Evolutionary conservation across 2,888 invertebrate species (phyloP).

Genomic region (Salticus scenicus): DNA sequence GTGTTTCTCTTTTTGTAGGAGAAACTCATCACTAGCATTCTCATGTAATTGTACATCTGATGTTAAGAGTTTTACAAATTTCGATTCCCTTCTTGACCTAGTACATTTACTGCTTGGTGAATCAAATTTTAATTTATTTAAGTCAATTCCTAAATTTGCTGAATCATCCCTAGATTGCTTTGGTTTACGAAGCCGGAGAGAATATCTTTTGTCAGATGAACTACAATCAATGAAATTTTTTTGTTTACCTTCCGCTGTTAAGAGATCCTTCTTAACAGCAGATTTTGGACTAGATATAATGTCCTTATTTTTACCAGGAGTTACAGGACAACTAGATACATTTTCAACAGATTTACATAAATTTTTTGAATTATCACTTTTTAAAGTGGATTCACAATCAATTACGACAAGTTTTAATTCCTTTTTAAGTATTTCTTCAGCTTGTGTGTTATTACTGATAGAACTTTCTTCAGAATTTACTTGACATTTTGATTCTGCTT

Average conservation of each 20-base stretch:
- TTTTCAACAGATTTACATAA: too few species aligned
- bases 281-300: background rate
- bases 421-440: too few species aligned
- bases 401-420: too few species aligned
- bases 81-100: background rate
- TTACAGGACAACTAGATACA: too few species aligned
- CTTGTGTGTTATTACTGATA: too few species aligned
- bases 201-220: background rate
- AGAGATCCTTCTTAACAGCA: too few species aligned
- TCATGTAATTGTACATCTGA: background rate
- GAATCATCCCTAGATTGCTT: background rate
- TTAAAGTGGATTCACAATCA: too few species aligned
- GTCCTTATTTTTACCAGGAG: background rate
- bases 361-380: background rate
- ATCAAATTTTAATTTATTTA: background rate
- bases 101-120: background rate
- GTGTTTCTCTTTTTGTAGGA: background rate
- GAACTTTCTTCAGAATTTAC: background rate
- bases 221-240: background rate
- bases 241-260: too few species aligned
- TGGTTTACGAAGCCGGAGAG: background rate
- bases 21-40: background rate
- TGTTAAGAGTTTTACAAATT: background rate
- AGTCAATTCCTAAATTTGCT: background rate
- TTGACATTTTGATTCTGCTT: background rate